Evolutionary conservation across 2,113 vertebrate species (phyloP).

Genomic region (Ginglymostoma cirratum): DNA sequence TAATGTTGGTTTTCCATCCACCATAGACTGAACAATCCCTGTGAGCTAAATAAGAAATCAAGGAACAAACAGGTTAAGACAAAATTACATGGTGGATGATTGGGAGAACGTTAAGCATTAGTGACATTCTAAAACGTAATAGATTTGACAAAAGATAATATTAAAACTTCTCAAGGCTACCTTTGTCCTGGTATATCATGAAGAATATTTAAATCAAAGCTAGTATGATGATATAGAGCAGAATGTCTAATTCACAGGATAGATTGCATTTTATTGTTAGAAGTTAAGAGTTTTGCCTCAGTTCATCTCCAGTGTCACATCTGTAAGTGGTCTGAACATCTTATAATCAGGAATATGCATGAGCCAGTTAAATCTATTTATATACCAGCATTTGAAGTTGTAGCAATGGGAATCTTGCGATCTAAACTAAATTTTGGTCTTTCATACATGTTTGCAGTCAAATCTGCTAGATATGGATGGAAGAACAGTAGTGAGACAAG

Average conservation of each 20-base stretch:
- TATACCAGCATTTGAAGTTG: background rate
- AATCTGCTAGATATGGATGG: background rate
- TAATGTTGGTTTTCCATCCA: slow-evolving; percentile 70
- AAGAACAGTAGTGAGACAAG: background rate
- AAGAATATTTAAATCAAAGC: background rate
- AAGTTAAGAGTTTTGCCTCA: background rate
- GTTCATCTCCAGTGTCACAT: background rate
- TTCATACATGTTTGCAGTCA: background rate
- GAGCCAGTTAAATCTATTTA: background rate
- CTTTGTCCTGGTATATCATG: background rate
- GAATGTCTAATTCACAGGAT: background rate
- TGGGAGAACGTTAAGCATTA: background rate
- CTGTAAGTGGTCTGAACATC: background rate
- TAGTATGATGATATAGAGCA: background rate
- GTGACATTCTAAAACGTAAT: background rate
- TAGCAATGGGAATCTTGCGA: background rate
- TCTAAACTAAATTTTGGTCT: background rate
- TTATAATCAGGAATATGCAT: background rate
- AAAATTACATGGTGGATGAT: background rate
- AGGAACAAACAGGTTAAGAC: background rate
- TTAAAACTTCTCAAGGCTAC: background rate
- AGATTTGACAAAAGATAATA: background rate
- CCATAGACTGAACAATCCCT: slow-evolving; percentile 74
- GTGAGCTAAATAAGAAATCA: slow-evolving; percentile 61
- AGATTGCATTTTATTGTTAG: background rate